Evolutionary conservation across 1,140 invertebrate species (phyloP), one percentile per base, ranked within the genome.

Genomic region (Pinna nobilis): DNA sequence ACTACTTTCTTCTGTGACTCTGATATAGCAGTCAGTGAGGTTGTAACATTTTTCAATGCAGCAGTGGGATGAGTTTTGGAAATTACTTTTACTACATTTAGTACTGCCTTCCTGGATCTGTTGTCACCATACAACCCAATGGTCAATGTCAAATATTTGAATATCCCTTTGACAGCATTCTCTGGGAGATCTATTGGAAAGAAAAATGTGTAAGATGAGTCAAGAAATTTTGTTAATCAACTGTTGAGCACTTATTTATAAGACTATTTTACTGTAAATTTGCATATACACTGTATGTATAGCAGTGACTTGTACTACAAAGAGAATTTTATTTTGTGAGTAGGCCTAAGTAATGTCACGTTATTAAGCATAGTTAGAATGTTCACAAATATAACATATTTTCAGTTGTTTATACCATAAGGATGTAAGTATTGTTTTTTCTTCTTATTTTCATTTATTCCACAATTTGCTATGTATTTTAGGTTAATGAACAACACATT

Each of bases 91-190:
- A 96, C 91, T 37, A 96, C 87, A 63, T 91, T 91, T 76, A 92
- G 92, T 20, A 96, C 91, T 83, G 93, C 92, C 41, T 92, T 91
- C 82, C 95, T 93, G 3, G 95, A 97, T 70, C 91, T 89, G 55
- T 91, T 91, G 89, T 97, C 95, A 79, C 92, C 90, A 83, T 96
- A 96, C 76, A 94, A 91, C 67, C 93, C 92, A 71, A 96, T 88
- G 11, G 94, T 94, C 32, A 93, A 90, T 18, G 92, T 91, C 66
- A 96, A 86, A 60, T 93, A 91, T 86, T 93, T 93, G 79, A 94
- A 95, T 70, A 96, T 92, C 74, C 94, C 94, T 82, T 92, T 92
- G 25, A 96, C 91, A 70, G 94, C 93, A 78, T 92, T 91, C 74
- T 95, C 94, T 84, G 93, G 94, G 57, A 96, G 92, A 72, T 92